Evolutionary conservation across 2,797 vertebrate genomes (phyloP).

Genomic region (Cuculus canorus): DNA sequence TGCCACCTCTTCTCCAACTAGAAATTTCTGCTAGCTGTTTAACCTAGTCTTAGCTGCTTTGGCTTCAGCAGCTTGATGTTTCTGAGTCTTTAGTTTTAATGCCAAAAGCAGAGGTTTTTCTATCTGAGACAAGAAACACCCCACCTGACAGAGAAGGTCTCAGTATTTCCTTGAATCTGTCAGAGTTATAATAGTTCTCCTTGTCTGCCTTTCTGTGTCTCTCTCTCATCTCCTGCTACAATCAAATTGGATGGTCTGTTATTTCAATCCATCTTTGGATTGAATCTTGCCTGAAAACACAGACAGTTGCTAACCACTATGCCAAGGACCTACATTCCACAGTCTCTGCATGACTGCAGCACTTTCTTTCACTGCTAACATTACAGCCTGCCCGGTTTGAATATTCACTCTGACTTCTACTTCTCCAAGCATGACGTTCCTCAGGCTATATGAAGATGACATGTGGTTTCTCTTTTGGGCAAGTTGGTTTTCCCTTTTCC

Average conservation of each 20-base stretch:
- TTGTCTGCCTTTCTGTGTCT: neutral
- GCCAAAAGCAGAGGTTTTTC: neutral
- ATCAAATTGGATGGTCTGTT: conserved; percentile 15
- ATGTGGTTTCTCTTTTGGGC: neutral
- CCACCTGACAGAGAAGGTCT: neutral
- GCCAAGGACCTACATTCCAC: conserved; percentile 35
- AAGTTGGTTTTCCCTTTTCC: neutral
- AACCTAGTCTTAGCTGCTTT: neutral
- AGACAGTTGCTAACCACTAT: conserved; percentile 15
- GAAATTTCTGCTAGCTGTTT: neutral
- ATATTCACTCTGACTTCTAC: neutral
- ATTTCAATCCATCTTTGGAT: conserved; percentile 19
- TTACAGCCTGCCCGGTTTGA: neutral
- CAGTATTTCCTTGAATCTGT: neutral
- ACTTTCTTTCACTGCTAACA: conserved; percentile 26
- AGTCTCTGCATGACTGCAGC: conserved; percentile 14
- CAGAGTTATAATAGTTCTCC: neutral
- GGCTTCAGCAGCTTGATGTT: neutral
- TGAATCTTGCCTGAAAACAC: conserved; percentile 12
- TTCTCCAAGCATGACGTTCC: neutral
- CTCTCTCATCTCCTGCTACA: neutral
- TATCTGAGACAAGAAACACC: neutral
- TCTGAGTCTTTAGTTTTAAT: neutral
- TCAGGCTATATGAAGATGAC: neutral
- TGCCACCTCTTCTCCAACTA: neutral